These are phyloP conservation scores for Julus scandinavius DNA, from an alignment of 2,888 invertebrate species.

Conservation along the genomic window DNA sequence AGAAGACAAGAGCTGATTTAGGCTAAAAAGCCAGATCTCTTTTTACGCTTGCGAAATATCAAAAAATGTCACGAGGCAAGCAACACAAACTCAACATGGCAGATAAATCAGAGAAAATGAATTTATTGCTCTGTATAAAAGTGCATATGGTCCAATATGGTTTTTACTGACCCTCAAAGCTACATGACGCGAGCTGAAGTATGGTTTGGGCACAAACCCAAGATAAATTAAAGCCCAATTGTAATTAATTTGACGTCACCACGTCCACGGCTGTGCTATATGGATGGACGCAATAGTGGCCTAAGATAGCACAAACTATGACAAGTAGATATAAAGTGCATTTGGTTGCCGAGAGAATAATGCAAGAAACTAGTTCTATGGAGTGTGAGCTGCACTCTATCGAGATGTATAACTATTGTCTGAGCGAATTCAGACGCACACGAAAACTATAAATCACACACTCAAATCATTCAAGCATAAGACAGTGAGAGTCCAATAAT, in stretches of 20 bases:
- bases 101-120: neutral
- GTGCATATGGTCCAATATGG: no score
- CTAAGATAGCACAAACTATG: neutral
- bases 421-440: slow-evolving; percentile 48
- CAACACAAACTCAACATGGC: neutral
- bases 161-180: no score
- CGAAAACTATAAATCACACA: slow-evolving; percentile 49
- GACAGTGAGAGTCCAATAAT: slow-evolving; percentile 53
- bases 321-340: slow-evolving; percentile 45
- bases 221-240: neutral
- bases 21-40: neutral
- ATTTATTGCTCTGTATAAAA: neutral
- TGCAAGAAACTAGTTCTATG: neutral
- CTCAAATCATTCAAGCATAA: slow-evolving; percentile 53
- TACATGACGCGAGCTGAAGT: no score
- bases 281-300: neutral
- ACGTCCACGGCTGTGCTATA: neutral
- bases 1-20: neutral
- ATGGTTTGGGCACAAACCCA: no score
- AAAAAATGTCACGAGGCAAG: neutral
- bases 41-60: neutral
- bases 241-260: neutral
- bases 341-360: slow-evolving; percentile 32
- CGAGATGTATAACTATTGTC: slow-evolving; percentile 45
- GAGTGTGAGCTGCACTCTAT: slow-evolving; percentile 33